These are phyloP conservation scores for Thalassoma bifasciatum DNA, from an alignment of 2,113 vertebrate genomes.

Conservation along the genomic window DNA sequence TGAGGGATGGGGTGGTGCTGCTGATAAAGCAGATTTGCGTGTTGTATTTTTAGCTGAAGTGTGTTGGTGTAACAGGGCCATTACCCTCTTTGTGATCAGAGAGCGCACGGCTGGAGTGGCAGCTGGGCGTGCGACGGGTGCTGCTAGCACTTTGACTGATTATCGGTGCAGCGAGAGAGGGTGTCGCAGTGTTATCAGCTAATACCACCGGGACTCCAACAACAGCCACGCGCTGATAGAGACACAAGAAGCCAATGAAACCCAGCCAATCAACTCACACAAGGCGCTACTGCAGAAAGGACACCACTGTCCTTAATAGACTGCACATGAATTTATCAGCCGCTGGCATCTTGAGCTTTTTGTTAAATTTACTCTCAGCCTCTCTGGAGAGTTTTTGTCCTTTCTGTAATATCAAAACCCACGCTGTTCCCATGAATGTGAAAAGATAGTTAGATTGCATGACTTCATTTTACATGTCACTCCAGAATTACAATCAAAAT, in stretches of 20 bases:
- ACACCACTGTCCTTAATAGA: slow-evolving; percentile 41
- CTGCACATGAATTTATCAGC: slow-evolving; percentile 37
- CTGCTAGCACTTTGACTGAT: slow-evolving; percentile 75
- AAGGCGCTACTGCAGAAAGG: slow-evolving; percentile 14
- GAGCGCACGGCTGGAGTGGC: slow-evolving; percentile 46
- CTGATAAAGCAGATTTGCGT: slow-evolving; percentile 70
- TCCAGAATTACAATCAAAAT: not conserved
- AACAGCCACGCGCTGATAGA: slow-evolving; percentile 57
- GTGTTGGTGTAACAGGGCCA: slow-evolving; percentile 64
- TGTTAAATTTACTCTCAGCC: slow-evolving; percentile 45
- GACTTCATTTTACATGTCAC: not conserved
- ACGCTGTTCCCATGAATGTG: slow-evolving; percentile 15
- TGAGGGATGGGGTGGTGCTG: slow-evolving; percentile 10
- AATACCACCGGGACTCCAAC: slow-evolving; percentile 61
- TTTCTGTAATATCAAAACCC: slow-evolving; percentile 21
- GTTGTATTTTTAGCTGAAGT: slow-evolving; percentile 70
- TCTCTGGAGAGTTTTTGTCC: slow-evolving; percentile 40
- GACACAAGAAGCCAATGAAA: slow-evolving; percentile 44
- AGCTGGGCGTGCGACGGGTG: slow-evolving; percentile 67
- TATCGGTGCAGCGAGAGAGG: slow-evolving; percentile 67
- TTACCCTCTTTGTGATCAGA: slow-evolving; percentile 69
- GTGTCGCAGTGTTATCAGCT: slow-evolving; percentile 76
- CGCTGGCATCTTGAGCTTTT: slow-evolving; percentile 58
- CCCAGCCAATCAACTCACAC: slow-evolving; percentile 31
- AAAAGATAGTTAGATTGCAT: not conserved